Percentiles rank a stretch among this genome's conserved stretches.
phyloP scores from a whole-genome alignment of 2,797 vertebrate species.

The Cuniculus paca region DNA sequence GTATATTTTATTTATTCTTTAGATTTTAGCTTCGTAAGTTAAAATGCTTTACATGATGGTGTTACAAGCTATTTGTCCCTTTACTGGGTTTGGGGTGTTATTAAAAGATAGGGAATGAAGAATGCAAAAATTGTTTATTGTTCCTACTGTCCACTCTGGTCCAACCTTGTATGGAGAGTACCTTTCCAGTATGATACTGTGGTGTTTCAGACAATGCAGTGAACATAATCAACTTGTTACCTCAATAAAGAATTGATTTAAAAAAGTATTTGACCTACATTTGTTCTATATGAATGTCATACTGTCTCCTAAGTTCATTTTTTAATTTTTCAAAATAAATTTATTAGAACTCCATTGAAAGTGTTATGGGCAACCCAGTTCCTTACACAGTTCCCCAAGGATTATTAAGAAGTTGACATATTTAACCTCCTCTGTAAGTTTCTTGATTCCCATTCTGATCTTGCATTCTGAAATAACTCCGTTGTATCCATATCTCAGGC shows the following conservation, averaged over 20 bases:
- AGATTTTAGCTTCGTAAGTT: slow-evolving; percentile 93
- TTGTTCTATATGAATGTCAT: background rate
- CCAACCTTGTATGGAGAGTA: slow-evolving; percentile 92
- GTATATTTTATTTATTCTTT: slow-evolving; percentile 96
- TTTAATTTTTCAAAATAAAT: background rate
- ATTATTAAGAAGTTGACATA: background rate
- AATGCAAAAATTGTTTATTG: slow-evolving; percentile 95
- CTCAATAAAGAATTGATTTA: slow-evolving; percentile 95
- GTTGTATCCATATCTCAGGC: background rate
- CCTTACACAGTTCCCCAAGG: background rate
- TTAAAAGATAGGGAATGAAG: slow-evolving; percentile 92
- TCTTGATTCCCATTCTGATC: background rate
- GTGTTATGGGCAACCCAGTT: background rate
- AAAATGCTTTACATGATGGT: slow-evolving; percentile 92
- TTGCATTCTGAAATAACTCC: background rate
- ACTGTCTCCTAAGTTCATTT: background rate
- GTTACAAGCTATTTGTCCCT: slow-evolving; percentile 91
- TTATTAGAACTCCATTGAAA: background rate
- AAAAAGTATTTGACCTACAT: slow-evolving; percentile 83
- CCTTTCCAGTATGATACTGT: slow-evolving; percentile 94
- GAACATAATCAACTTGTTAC: slow-evolving; percentile 96
- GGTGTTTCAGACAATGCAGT: slow-evolving; percentile 96
- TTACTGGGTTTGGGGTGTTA: slow-evolving; percentile 86
- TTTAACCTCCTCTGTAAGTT: background rate
- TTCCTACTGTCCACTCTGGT: slow-evolving; percentile 91